phyloP scores from a whole-genome alignment of 1,140 invertebrate genomes.

The Bombus superbus region DNA sequence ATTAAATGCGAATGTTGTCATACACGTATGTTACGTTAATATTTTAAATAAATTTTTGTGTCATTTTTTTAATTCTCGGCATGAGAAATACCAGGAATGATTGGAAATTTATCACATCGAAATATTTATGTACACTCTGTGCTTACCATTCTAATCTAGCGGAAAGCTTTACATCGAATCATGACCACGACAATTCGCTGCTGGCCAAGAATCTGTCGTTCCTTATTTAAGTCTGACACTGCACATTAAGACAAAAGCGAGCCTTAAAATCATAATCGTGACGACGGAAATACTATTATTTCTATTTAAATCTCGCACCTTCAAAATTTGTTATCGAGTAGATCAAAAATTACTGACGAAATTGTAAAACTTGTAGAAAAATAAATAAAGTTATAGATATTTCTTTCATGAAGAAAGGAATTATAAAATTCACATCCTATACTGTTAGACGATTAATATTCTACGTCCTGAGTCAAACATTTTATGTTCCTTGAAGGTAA shows the following conservation, averaged over 20 bases:
- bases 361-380: too few relatives aligned
- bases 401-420: not conserved
- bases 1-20: not conserved
- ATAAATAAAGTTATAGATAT: not conserved
- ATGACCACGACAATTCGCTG: not conserved
- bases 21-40: too few relatives aligned
- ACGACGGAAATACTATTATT: not conserved
- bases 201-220: slow-evolving; percentile 13
- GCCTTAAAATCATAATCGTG: too few relatives aligned
- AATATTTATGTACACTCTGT: not conserved
- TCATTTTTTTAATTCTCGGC: not conserved
- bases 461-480: not conserved
- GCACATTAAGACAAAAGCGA: not conserved
- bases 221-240: slow-evolving; percentile 19
- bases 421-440: too few relatives aligned
- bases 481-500: not conserved
- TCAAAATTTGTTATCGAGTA: not conserved
- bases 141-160: not conserved
- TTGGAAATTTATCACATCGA: not conserved
- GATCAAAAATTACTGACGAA: not conserved
- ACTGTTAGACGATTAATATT: too few relatives aligned
- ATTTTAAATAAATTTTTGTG: not conserved
- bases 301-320: not conserved
- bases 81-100: not conserved
- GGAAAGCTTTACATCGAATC: not conserved